These are phyloP conservation scores for Torymus auratus DNA, from an alignment of 2,888 invertebrate genomes.

Conservation along the genomic window DNA sequence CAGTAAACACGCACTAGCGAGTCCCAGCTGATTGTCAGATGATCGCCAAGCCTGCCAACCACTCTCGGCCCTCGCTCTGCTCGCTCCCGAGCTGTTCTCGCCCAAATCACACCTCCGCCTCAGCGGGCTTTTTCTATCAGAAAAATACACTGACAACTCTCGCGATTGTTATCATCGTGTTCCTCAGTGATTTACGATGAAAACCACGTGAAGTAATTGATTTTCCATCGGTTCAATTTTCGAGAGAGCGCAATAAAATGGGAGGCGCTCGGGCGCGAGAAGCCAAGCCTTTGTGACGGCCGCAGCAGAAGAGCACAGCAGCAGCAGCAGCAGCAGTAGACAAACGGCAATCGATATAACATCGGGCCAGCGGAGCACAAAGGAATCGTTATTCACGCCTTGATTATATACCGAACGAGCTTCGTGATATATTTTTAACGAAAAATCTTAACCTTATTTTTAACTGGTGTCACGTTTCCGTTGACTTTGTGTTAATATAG, in stretches of 20 bases:
- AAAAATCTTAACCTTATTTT: constrained; percentile 7
- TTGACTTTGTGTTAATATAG: background rate
- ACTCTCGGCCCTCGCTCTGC: constrained; percentile 2
- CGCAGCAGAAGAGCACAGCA: constrained; percentile 5
- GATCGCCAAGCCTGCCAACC: constrained; percentile 68
- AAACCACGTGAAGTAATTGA: background rate
- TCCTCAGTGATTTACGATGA: background rate
- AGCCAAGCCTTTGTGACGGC: constrained; percentile 28
- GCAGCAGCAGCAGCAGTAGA: constrained; percentile 13
- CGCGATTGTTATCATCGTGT: background rate
- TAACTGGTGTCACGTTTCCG: background rate
- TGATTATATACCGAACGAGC: background rate
- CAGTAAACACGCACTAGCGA: constrained; percentile 17
- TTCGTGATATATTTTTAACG: constrained; percentile 24
- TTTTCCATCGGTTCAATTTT: constrained; percentile 18
- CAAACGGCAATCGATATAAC: constrained; percentile 54
- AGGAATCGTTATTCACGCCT: constrained; percentile 47
- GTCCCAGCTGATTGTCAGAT: constrained; percentile 72
- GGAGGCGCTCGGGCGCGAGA: background rate
- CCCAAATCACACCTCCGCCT: background rate
- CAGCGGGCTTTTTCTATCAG: constrained; percentile 4
- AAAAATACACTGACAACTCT: constrained; percentile 45
- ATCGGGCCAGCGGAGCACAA: constrained; percentile 40
- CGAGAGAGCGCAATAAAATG: background rate
- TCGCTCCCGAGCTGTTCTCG: background rate